A percentile compares a stretch with the other conserved stretches of the same genome.
Evolutionary conservation across 2,797 vertebrate genomes (phyloP).

Genomic region (Discoglossus pictus): DNA sequence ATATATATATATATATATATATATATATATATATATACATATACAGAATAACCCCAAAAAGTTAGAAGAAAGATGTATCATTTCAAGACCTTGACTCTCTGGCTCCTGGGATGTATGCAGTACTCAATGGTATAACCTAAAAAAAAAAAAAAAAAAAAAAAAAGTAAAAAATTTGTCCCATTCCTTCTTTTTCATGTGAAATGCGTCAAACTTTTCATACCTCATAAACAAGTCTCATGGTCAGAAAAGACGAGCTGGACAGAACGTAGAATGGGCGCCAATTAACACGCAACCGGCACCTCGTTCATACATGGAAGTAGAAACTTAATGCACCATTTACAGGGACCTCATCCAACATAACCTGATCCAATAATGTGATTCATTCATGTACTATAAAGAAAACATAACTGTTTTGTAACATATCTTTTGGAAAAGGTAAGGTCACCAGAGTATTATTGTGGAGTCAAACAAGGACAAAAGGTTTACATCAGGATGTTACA

Average conservation of each 20-base stretch:
- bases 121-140: too few relatives aligned
- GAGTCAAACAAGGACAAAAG: conserved; percentile 26
- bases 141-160: too few relatives aligned
- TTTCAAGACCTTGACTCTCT: too few relatives aligned
- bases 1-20: too few relatives aligned
- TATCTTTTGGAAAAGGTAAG: conserved; percentile 18
- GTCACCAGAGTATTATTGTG: conserved; percentile 6
- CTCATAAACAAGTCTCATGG: background rate
- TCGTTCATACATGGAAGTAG: conserved; percentile 16
- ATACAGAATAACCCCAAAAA: too few relatives aligned
- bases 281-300: conserved; percentile 17
- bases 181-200: too few relatives aligned
- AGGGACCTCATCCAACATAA: conserved; percentile 18
- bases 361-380: conserved; percentile 19
- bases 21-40: too few relatives aligned
- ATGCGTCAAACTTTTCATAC: too few relatives aligned
- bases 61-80: too few relatives aligned
- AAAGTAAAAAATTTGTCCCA: too few relatives aligned
- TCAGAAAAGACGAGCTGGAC: background rate
- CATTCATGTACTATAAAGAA: conserved; percentile 12
- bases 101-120: too few relatives aligned
- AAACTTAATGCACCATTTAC: conserved; percentile 4
- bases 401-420: background rate
- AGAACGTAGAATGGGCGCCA: background rate
- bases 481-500: background rate